A percentile compares a stretch with the other conserved stretches of the same genome.
Conservation (phyloP, 2,888 invertebrate genomes). For the Rhopalosiphum nymphaeae region DNA sequence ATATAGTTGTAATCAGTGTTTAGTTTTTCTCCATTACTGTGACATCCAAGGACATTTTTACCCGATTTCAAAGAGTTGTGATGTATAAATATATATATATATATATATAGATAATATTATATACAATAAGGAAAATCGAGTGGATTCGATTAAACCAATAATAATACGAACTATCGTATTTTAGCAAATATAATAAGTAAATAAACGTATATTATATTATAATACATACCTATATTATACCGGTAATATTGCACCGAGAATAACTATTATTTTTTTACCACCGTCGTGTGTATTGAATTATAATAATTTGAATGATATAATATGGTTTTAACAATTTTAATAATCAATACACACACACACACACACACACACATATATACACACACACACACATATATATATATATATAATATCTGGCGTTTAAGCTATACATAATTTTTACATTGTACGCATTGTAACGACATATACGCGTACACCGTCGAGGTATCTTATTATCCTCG, state of each 20-base stretch:
- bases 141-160: background rate
- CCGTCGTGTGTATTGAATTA: background rate
- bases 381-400: background rate
- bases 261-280: background rate
- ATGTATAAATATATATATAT: too few relatives aligned
- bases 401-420: background rate
- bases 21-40: background rate
- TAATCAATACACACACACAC: background rate
- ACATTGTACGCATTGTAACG: background rate
- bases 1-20: background rate
- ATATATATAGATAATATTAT: too few relatives aligned
- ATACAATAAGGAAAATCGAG: background rate
- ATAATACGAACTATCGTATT: background rate
- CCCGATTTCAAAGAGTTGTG: background rate
- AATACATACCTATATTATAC: background rate
- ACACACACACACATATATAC: background rate
- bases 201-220: too few relatives aligned
- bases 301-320: background rate
- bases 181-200: background rate
- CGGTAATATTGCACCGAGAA: too few relatives aligned
- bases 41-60: background rate
- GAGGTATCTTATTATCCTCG: too few relatives aligned
- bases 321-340: background rate
- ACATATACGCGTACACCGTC: background rate
- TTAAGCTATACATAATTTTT: background rate